Evolutionary conservation across 2,113 vertebrate species (phyloP).

Genomic region (Chaenogobius annularis): DNA sequence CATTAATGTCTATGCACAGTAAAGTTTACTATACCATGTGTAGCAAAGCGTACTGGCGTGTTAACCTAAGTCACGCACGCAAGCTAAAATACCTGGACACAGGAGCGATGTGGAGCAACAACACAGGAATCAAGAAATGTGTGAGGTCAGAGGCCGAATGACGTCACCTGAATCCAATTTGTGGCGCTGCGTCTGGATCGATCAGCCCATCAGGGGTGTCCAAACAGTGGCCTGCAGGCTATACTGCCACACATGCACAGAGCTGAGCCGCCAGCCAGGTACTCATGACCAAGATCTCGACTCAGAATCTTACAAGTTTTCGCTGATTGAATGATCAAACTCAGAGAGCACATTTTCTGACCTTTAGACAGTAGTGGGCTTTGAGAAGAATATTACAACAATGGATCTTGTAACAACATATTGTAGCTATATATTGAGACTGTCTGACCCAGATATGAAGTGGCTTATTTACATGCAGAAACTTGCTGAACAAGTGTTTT

Average conservation of each 20-base stretch:
- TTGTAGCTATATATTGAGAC: neutral
- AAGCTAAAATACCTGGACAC: no score
- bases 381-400: neutral
- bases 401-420: neutral
- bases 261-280: neutral
- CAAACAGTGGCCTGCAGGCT: neutral
- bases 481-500: constrained; percentile 6
- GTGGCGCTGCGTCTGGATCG: no score
- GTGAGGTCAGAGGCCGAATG: no score
- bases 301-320: no score
- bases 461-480: neutral
- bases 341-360: neutral
- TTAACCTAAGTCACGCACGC: no score
- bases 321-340: neutral
- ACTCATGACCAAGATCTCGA: neutral
- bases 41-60: no score
- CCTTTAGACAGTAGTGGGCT: neutral
- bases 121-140: no score
- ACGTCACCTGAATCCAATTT: no score
- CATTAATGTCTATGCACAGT: no score
- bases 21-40: no score
- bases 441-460: constrained; percentile 8
- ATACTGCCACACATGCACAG: no score
- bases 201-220: neutral
- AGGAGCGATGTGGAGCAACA: no score